Evolutionary conservation across 35 echinoderm and acorn worm genomes (phyloP), one percentile per base, ranked within the genome.

Genomic region (Ophiothrix spiculata): DNA sequence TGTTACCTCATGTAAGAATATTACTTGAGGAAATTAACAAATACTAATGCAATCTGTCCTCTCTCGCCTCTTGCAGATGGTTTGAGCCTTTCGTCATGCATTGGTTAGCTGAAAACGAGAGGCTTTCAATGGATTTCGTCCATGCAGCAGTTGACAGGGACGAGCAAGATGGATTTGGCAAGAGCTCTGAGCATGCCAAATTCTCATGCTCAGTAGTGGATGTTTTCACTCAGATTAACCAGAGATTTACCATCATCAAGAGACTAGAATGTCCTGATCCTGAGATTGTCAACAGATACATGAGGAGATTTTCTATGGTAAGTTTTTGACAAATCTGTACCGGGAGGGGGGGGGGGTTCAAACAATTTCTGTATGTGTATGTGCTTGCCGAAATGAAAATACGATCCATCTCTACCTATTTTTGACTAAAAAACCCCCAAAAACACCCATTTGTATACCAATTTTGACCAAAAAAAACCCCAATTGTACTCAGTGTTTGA

Each of bases 11-110:
- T n/a, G n/a, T n/a, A n/a, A n/a, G n/a, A n/a, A n/a, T n/a, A n/a
- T n/a, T n/a, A n/a, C n/a, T n/a, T n/a, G n/a, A n/a, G n/a, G n/a
- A n/a, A n/a, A n/a, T n/a, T n/a, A n/a, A n/a, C n/a, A n/a, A n/a
- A n/a, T n/a, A n/a, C n/a, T n/a, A n/a, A n/a, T n/a, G n/a, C n/a
- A n/a, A n/a, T n/a, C n/a, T n/a, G n/a, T n/a, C n/a, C n/a, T n/a
- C n/a, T 45, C 32, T 78, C 23, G 21, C 56, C 77, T 49, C 56
- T 63, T 76, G 36, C 40, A 98, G 95, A n/a, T 98, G 95, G 95
- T 98, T 98, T 87, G 92, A 98, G 86, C 95, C 95, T 21, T 98
- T 98, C 63, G 95, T 94, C 4, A 91, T 98, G 92, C 95, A 98
- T 56, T 98, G 95, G 91, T 84, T 98, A 81, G 87, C 86, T 25